Base-by-base conservation (phyloP, 1,140 invertebrate species). In the Apis dorsata region DNA sequence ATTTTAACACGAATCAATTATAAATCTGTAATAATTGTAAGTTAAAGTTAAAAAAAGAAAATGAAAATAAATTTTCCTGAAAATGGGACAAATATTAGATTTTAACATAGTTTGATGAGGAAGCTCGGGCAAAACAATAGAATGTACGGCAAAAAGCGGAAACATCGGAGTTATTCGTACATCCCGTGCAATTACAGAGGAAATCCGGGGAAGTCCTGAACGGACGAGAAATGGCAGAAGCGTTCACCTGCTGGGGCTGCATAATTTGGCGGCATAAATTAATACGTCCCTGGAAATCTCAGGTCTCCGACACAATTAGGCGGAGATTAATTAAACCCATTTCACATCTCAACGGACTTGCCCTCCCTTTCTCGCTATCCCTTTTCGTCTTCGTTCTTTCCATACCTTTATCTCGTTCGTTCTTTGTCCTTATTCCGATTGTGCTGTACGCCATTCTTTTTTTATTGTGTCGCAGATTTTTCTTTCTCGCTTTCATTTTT, bases 271-370 rank as follows among this genome's bases (percentile, higher is more conserved):
- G 86, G 91, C 90, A 92, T 93, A 92, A 93, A 93, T 93, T 93
- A 93, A 93, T 93, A 92, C 92, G 89, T 93, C 91, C 87, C 70
- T 85, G 88, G 85, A 91, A 92, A 92, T 93, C 91, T 91, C 88
- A 88, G 87, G 88, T 90, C 88, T 89, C 91, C 91, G 90, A 91
- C 91, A 92, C 91, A 93, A 93, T 93, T 93, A 93, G 91, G 91
- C 89, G 79, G 89, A 92, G 92, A 93, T 93, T 93, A 93, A 93
- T 93, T 93, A 93, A 93, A 93, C 89, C 88, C 91, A 91, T 93
- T 93, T 93, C 89, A 90, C 91, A 90, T 92, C 92, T 93, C 91
- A 88, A 85, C 90, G 90, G 87, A 86, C 85, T 82, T 28, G 66
- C 70, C 74, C 79, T 66, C 78, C 86, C 73, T 85, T 84, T 57